Evolutionary conservation across 37 sponge, comb jelly and placozoan genomes (phyloP), one percentile per base, ranked within the genome.

Genomic region (Spongilla lacustris): DNA sequence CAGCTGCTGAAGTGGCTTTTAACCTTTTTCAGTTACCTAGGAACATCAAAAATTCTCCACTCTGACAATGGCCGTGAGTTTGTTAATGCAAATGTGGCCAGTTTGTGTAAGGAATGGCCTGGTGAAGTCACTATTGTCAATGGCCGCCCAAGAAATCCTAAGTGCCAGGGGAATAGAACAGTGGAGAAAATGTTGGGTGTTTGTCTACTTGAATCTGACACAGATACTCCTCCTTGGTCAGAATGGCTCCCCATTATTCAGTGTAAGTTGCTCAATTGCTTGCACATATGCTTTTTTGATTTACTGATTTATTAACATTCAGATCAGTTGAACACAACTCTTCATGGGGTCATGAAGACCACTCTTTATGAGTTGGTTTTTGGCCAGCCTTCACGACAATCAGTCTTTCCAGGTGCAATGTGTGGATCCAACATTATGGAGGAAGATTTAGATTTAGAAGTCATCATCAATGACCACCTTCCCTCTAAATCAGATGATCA

Each of bases 291-390:
- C 46, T 4, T 46, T 46, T 46, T 46, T 46, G 25, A 25, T 25
- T 80, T 58, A 10, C 27, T 67, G 1, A 32, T 80, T 23, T 27
- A 1, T 33, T n/a, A 28, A 58, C 81, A 66, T 67, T 4, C 77
- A 84, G 85, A 84, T 32, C 77, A 75, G 46, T 67, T 84, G 26
- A 87, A 87, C 74, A 86, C 87, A 30, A 74, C 69, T 73, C 30
- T 87, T 50, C 80, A 87, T 78, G 80, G 70, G 21, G 71, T 74
- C 4, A 73, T 80, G 80, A 87, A 87, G 72, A 66, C 81, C 12
- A 87, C 74, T 38, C 87, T 81, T 13, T 87, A 68, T 71, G 87
- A 87, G 81, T 36, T 87, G 24, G 87, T 87, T 66, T 87, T 80
- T 80, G 87, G 81, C 30, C 87, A 87, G 81, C 80, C 80, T 34